A percentile compares a stretch with the other conserved stretches of the same genome.
phyloP scores from a whole-genome alignment of 2,888 invertebrate genomes.

The Odontocolon sp. region DNA sequence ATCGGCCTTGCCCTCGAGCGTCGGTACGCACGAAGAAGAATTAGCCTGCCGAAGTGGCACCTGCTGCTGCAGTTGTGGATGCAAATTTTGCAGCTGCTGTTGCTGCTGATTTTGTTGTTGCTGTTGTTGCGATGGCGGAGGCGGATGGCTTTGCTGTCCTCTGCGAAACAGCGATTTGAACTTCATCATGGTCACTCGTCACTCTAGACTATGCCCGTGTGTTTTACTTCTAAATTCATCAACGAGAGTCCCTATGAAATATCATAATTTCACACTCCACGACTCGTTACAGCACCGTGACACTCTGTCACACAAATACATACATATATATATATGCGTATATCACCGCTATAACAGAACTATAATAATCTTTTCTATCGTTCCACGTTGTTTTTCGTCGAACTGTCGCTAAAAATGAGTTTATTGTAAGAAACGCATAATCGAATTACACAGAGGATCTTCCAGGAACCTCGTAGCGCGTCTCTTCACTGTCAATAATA shows the following conservation, averaged over 20 bases:
- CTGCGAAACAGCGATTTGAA: constrained; percentile 95
- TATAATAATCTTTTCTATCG: not conserved
- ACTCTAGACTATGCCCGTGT: constrained; percentile 62
- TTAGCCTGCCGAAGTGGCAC: constrained; percentile 60
- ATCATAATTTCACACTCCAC: constrained; percentile 10
- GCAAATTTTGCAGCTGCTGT: constrained; percentile 65
- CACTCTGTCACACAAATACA: no score
- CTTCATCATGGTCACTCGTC: constrained; percentile 90
- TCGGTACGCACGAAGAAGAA: constrained; percentile 56
- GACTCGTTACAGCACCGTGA: not conserved
- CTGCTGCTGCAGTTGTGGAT: constrained; percentile 60
- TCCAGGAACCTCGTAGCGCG: constrained; percentile 31
- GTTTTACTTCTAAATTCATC: constrained; percentile 57
- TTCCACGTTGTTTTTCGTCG: no score
- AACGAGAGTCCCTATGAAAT: constrained; percentile 30
- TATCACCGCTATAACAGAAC: no score
- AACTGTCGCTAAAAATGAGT: not conserved
- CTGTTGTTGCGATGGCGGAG: constrained; percentile 69
- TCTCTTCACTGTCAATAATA: constrained; percentile 8
- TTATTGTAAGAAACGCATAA: not conserved
- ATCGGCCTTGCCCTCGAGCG: constrained; percentile 63
- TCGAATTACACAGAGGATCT: not conserved
- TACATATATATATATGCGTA: no score
- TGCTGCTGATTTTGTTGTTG: constrained; percentile 77
- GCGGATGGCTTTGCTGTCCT: constrained; percentile 84